Base-by-base conservation (phyloP, 2,113 vertebrate species). In the Chascanopsetta lugubris region DNA sequence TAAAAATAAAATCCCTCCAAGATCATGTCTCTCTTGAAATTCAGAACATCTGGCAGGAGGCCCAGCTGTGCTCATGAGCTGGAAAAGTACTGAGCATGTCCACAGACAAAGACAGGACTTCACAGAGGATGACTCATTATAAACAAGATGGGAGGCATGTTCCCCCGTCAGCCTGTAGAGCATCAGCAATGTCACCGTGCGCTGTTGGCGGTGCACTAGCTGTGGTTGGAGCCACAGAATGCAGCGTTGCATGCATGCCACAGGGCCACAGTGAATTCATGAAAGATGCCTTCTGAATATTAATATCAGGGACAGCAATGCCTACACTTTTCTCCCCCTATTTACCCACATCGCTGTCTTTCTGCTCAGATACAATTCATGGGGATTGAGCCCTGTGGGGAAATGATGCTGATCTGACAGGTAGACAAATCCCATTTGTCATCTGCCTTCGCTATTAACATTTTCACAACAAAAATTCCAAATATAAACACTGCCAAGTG, bases 81-180 rank as follows among this genome's bases (percentile, higher is more conserved):
- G 90, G 90, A 89, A 90, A 88, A 86, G 79, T 88, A 89, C 88
- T 84, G 82, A 79, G 84, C 74, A 68, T 72, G 80, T 85, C 74
- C 80, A 55, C 57, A 63, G 76, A 84, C 83, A 75, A 72, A 73
- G 80, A 84, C 69, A 75, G 75, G 74, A 78, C 80, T 85, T 82
- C 60, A 77, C 63, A 72, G 85, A 82, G 82, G 82, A 86, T 90
- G 89, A 89, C 69, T 89, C 84, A 88, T 47, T 77, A 82, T 80
- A 85, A 87, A 87, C 85, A 87, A 85, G 73, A 85, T 67, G 73
- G 75, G 77, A 83, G 69, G 84, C 80, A 79, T 80, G 81, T 82
- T 70, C 77, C 61, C 64, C 61, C 22, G 15, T 78, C 73, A 82
- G 77, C 73, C 80, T 79, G 83, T 32, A 48, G 68, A 80, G 69